Evolutionary conservation across 1,140 invertebrate genomes (phyloP).

Genomic region (Alviniconcha marisindica): DNA sequence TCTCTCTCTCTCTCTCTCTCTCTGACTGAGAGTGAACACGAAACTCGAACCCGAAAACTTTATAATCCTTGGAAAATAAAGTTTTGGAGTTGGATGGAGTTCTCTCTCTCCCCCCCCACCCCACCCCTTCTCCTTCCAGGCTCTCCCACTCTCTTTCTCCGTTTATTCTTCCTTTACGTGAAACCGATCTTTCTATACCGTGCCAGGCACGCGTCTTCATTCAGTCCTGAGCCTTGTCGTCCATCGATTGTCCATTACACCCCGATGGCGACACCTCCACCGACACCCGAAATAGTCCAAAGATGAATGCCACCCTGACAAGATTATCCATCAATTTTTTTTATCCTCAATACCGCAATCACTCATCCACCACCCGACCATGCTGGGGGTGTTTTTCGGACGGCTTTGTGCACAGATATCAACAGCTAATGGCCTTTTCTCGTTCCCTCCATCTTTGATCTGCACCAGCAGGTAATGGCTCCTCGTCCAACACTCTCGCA

Average conservation of each 20-base stretch:
- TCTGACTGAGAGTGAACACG: not conserved
- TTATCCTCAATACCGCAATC: conserved; percentile 13
- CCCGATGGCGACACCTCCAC: not conserved
- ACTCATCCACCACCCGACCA: conserved; percentile 28
- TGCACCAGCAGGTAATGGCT: conserved; percentile 30
- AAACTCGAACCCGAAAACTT: not conserved
- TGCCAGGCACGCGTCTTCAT: conserved; percentile 15
- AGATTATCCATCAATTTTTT: conserved; percentile 42
- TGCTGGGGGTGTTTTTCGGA: not conserved
- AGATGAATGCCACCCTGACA: conserved; percentile 40
- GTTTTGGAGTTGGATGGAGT: too few species aligned
- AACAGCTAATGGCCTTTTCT: conserved; percentile 40
- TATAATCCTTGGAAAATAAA: too few species aligned
- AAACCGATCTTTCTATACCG: conserved; percentile 17
- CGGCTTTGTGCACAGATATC: conserved; percentile 39
- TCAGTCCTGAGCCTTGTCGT: not conserved
- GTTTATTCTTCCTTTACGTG: not conserved
- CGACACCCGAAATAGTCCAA: conserved; percentile 4
- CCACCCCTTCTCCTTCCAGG: not conserved
- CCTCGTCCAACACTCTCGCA: conserved; percentile 2
- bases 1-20: too few species aligned
- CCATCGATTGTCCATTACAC: conserved; percentile 37
- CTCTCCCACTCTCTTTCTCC: not conserved
- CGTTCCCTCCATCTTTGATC: conserved; percentile 40
- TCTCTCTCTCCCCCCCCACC: not conserved